Evolutionary conservation across 2,888 invertebrate species (phyloP).

Genomic region (Megalurothrips usitatus): DNA sequence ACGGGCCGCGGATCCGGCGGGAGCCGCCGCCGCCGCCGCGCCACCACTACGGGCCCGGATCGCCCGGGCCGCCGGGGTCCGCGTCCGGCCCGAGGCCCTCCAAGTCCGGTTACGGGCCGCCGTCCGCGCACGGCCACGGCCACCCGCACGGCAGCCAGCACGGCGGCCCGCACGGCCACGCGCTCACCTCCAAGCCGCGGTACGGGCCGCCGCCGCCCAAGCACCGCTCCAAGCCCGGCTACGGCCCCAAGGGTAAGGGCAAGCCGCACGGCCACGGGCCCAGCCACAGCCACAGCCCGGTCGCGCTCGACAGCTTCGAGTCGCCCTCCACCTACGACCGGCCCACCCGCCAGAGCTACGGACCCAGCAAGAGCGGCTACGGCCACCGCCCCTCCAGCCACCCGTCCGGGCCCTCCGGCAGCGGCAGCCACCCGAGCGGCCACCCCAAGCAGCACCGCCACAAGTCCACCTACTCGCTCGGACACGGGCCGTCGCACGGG

Average conservation of each 20-base stretch:
- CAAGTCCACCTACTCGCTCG: conserved; percentile 31
- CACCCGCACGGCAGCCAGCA: conserved; percentile 35
- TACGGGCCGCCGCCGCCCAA: conserved; percentile 42
- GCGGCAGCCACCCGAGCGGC: conserved; percentile 30
- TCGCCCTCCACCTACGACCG: conserved; percentile 39
- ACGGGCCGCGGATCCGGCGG: conserved; percentile 29
- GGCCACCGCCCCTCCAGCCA: neutral
- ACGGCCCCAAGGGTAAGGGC: conserved; percentile 41
- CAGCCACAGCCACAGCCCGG: conserved; percentile 38
- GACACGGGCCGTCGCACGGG: neutral
- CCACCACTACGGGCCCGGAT: conserved; percentile 26
- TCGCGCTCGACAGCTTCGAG: conserved; percentile 39
- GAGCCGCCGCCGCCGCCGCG: conserved; percentile 30
- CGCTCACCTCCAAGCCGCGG: conserved; percentile 37
- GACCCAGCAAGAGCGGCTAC: conserved; percentile 34
- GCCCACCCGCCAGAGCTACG: conserved; percentile 40
- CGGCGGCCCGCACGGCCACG: conserved; percentile 35
- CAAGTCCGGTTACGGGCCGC: conserved; percentile 37
- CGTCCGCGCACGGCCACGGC: conserved; percentile 34
- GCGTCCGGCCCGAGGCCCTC: conserved; percentile 35
- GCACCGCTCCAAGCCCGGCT: conserved; percentile 39
- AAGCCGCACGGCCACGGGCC: conserved; percentile 39
- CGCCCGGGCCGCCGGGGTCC: conserved; percentile 33
- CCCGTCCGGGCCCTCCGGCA: conserved; percentile 18
- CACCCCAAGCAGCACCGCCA: conserved; percentile 30